Conservation (phyloP, 2,113 vertebrate genomes). For the Holacanthus passer region DNA sequence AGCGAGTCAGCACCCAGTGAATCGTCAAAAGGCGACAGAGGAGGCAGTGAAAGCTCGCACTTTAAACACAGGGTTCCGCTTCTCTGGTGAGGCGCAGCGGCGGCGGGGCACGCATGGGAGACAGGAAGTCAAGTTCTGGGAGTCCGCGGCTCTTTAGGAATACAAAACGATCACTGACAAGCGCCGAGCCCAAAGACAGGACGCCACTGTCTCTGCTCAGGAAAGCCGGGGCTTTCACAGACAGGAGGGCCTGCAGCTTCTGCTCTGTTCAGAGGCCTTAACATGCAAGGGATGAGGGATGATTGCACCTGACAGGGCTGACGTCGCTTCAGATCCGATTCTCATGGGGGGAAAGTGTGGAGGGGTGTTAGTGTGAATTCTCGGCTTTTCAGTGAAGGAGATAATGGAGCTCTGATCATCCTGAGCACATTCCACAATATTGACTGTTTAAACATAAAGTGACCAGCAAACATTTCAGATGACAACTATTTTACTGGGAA, state of each 20-base stretch:
- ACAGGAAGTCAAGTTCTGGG: conserved; percentile 79
- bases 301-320: conserved; percentile 70
- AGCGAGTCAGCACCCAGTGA: conserved; percentile 65
- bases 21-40: conserved; percentile 70
- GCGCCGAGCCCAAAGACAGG: conserved; percentile 68
- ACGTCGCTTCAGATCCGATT: conserved; percentile 34
- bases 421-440: neutral
- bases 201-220: conserved; percentile 71
- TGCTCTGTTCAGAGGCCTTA: conserved; percentile 63
- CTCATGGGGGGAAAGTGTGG: conserved; percentile 27
- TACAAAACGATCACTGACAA: conserved; percentile 76
- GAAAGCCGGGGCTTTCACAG: conserved; percentile 68
- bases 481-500: neutral
- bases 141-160: conserved; percentile 67
- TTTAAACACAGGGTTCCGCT: conserved; percentile 69
- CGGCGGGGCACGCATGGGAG: conserved; percentile 38
- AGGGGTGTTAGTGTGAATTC: neutral
- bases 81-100: conserved; percentile 55
- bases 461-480: too few relatives aligned
- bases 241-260: conserved; percentile 49
- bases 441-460: too few relatives aligned
- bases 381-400: conserved; percentile 1
- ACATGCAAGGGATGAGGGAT: conserved; percentile 71
- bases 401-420: neutral
- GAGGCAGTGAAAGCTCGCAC: conserved; percentile 70